Evolutionary conservation across 1,140 invertebrate genomes (phyloP), one percentile per base, ranked within the genome.

Genomic region (Rhizoglyphus robini): DNA sequence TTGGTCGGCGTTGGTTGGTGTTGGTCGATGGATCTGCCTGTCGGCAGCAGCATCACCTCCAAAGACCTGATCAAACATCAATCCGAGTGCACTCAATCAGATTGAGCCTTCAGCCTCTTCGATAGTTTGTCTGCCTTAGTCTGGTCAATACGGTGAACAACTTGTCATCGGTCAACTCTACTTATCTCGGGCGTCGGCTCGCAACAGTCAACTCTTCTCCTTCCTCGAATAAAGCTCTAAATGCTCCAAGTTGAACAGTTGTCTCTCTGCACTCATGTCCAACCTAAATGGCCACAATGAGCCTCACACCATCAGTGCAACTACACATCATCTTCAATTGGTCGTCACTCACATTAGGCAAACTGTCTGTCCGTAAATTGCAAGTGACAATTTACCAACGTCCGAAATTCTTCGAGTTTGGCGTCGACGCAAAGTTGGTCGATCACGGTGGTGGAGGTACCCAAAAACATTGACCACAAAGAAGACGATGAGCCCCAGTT

Each of bases 21-120:
- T 46, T 15, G 15, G 41, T 15, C 41, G 41, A 15, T n/a, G n/a
- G n/a, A n/a, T n/a, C n/a, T n/a, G n/a, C n/a, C n/a, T n/a, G n/a
- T n/a, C n/a, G n/a, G n/a, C n/a, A n/a, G n/a, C n/a, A n/a, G n/a
- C n/a, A n/a, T n/a, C n/a, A n/a, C n/a, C n/a, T n/a, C n/a, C n/a
- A n/a, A n/a, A n/a, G n/a, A n/a, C n/a, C n/a, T n/a, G n/a, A 11
- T 4, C 46, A 57, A 64, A n/a, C n/a, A n/a, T n/a, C 2, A 72
- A 69, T 38, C 69, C 73, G 36, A 75, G 74, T 66, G 67, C 47
- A 20, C 25, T 29, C 3, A 23, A 59, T 29, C 51, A n/a, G n/a
- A n/a, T n/a, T n/a, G 8, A 54, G 23, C 51, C 23, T 54, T 54
- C n/a, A 54, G 20, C 51, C 51, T 27, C 51, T 54, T 54, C 51